These are phyloP conservation scores for Butastur rufipennis DNA, from an alignment of 2,113 vertebrate species.

Conservation along the genomic window DNA sequence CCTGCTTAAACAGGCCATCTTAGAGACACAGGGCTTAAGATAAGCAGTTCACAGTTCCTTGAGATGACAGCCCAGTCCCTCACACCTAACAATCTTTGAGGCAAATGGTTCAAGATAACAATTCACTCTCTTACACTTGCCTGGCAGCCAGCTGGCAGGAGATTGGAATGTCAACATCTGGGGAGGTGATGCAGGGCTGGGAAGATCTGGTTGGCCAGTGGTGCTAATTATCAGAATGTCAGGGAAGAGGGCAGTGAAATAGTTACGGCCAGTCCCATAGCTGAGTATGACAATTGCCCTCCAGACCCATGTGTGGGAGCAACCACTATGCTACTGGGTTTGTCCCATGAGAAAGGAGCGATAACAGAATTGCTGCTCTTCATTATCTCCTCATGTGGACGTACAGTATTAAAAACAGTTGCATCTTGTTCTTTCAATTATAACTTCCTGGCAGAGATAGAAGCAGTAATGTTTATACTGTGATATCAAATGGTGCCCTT, in stretches of 20 bases:
- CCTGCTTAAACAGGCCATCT: too few species aligned
- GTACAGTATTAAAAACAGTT: background rate
- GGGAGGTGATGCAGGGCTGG: background rate
- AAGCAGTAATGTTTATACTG: background rate
- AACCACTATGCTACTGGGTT: background rate
- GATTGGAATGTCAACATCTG: background rate
- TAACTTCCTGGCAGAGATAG: background rate
- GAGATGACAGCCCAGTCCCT: too few species aligned
- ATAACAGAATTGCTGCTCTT: background rate
- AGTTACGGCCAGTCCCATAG: background rate
- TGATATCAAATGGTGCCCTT: background rate
- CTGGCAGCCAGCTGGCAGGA: background rate
- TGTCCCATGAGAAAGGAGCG: background rate
- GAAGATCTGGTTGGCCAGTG: background rate
- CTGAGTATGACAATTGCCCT: background rate
- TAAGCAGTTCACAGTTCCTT: too few species aligned
- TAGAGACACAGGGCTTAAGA: too few species aligned
- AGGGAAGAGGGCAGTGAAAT: background rate
- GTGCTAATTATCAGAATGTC: background rate
- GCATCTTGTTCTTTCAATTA: background rate
- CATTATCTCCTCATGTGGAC: background rate
- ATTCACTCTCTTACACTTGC: too few species aligned
- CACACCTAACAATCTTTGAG: too few species aligned
- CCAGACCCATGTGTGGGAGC: background rate
- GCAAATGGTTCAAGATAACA: too few species aligned